Evolutionary conservation across 2,888 invertebrate genomes (phyloP).

Genomic region (Scaptomyza flava): DNA sequence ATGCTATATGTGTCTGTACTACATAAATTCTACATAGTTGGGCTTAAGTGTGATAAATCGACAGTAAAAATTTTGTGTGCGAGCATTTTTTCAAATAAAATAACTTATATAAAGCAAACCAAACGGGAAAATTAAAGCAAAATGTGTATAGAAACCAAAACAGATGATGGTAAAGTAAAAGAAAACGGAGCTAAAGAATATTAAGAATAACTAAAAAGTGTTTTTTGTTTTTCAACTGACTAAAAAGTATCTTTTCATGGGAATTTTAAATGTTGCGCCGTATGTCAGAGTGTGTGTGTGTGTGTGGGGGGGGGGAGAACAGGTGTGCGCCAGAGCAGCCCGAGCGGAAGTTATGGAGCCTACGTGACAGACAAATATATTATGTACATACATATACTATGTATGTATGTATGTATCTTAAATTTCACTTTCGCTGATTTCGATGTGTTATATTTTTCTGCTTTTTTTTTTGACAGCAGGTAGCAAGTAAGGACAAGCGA

Average conservation of each 20-base stretch:
- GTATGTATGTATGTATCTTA: conserved; percentile 19
- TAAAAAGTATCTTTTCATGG: conserved; percentile 78
- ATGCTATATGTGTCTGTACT: conserved; percentile 29
- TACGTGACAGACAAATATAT: conserved; percentile 56
- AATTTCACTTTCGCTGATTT: conserved; percentile 61
- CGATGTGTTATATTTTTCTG: conserved; percentile 28
- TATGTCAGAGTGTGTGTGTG: conserved; percentile 28
- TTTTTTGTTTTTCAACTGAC: conserved; percentile 48
- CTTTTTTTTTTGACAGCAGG: conserved; percentile 47
- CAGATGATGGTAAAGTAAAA: conserved; percentile 4
- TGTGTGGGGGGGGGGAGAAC: conserved; percentile 43
- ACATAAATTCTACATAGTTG: conserved; percentile 19
- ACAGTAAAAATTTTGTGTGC: conserved; percentile 61
- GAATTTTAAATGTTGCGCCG: conserved; percentile 69
- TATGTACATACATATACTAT: conserved; percentile 21
- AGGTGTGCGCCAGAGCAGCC: conserved; percentile 68
- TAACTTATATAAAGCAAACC: conserved; percentile 2
- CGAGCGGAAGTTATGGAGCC: conserved; percentile 71
- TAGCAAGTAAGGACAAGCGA: conserved; percentile 63
- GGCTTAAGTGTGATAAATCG: conserved; percentile 76
- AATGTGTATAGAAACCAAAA: conserved; percentile 17
- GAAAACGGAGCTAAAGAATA: background rate
- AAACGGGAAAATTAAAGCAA: conserved; percentile 8
- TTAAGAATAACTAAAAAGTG: conserved; percentile 11
- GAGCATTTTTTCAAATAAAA: conserved; percentile 14